Evolutionary conservation across 1,140 invertebrate species (phyloP).

Genomic region (Stenopsyche tienmushanensis): DNA sequence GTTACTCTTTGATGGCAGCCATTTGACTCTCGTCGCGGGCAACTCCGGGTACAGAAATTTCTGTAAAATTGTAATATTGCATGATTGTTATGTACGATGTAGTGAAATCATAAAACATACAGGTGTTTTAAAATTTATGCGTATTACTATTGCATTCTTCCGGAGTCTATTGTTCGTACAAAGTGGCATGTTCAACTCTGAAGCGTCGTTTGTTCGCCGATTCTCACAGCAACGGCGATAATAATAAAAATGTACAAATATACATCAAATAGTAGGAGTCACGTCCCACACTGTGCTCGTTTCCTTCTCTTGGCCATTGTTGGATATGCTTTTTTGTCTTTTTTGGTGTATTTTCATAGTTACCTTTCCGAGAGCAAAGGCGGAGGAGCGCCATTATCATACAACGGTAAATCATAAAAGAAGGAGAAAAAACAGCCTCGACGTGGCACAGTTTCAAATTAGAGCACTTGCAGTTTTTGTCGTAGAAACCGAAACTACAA

Average conservation of each 20-base stretch:
- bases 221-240: constrained; percentile 9
- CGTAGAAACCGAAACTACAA: constrained; percentile 5
- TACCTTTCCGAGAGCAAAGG: not conserved
- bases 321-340: not conserved
- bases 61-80: no score
- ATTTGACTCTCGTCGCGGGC: no score
- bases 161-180: constrained; percentile 2
- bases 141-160: no score
- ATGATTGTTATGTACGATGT: no score
- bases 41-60: no score
- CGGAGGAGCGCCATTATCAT: not conserved
- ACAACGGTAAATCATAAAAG: constrained; percentile 3
- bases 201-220: constrained; percentile 17
- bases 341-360: not conserved
- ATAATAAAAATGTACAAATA: constrained; percentile 8
- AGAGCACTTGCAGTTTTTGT: constrained; percentile 18
- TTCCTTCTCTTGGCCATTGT: not conserved
- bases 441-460: constrained; percentile 9
- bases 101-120: not conserved
- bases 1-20: no score
- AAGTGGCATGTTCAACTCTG: not conserved
- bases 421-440: not conserved
- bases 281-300: constrained; percentile 13
- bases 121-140: not conserved
- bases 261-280: constrained; percentile 14